Base-by-base conservation (phyloP, 2,797 vertebrate genomes). In the Anguilla marmorata region DNA sequence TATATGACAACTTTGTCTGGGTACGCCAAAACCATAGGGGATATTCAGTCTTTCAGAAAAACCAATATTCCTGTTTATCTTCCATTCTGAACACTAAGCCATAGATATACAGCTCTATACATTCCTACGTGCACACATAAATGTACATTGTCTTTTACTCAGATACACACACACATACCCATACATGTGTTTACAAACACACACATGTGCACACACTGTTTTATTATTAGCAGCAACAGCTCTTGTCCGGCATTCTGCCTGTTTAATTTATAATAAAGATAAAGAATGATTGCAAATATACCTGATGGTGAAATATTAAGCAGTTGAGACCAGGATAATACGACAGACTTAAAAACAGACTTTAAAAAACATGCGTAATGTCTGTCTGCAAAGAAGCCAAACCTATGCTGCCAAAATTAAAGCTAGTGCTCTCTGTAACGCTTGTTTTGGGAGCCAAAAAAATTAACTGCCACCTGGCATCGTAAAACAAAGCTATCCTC, bases 171-270 rank as follows among this genome's bases (percentile, higher is more conserved):
- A 45, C 37, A 41, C 6, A 45, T 19, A 37, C 14, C 12, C 33
- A 76, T 41, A 30, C 30, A 82, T 54, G 63, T 9, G 7, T n/a
- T 27, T 27, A n/a, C 50, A 50, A 3, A 41, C 30, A 69, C 63
- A 79, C 14, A 37, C 30, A 41, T 41, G 74, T 1, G 6, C 12
- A 41, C 69, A 12, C 33, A 19, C 69, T 58, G 58, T n/a, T 85
- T 30, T 89, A 72, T 91, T 88, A 92, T 83, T 88, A 87, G 86
- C 84, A 86, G 85, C 88, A 86, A 87, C 90, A 90, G 92, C 86
- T 69, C n/a, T 79, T 41, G 19, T 79, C 33, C 37, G n/a, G 74
- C 74, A 45, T 79, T 79, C 37, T 79, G 74, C 37, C 37, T 79
- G 16, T 45, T 79, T 37, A 79, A 45, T 79, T 79, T 79, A 1